These are phyloP conservation scores for Theristicus caerulescens DNA, from an alignment of 2,113 vertebrate genomes.

Conservation along the genomic window DNA sequence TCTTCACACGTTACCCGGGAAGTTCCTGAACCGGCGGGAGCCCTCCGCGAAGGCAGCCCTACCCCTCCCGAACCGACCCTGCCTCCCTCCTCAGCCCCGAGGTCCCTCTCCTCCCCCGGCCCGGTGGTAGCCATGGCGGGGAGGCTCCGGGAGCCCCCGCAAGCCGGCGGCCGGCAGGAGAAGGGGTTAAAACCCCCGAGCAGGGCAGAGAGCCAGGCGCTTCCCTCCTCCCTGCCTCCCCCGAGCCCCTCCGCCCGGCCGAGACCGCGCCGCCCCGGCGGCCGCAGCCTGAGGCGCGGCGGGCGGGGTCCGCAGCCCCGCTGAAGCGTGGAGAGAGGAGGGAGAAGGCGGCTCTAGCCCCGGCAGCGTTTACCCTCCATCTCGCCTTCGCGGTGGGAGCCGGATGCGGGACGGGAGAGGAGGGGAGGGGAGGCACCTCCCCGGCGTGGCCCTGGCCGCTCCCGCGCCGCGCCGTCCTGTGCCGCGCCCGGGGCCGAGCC, in stretches of 20 bases:
- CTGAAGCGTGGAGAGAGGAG: too few species aligned
- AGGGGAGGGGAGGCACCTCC: background rate
- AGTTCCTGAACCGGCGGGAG: background rate
- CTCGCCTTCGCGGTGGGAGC: background rate
- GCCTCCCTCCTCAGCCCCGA: background rate
- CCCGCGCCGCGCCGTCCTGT: background rate
- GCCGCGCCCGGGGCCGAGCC: background rate
- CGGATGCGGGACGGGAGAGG: background rate
- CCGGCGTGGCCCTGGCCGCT: background rate
- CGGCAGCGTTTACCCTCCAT: slow-evolving; percentile 54
- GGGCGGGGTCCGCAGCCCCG: background rate
- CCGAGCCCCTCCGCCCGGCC: background rate
- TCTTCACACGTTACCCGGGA: background rate
- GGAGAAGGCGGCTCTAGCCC: background rate
- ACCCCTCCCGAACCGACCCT: background rate
- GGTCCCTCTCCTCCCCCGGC: background rate
- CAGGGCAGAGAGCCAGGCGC: too few species aligned
- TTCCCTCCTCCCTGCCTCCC: background rate
- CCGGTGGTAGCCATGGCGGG: accelerated
- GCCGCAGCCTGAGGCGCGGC: background rate
- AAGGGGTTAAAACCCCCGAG: background rate
- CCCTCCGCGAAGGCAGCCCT: background rate
- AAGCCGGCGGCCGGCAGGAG: too few species aligned
- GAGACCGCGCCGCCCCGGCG: too few species aligned
- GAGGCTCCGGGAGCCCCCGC: background rate